Conservation (phyloP, 2,113 vertebrate genomes). For the Charina bottae region DNA sequence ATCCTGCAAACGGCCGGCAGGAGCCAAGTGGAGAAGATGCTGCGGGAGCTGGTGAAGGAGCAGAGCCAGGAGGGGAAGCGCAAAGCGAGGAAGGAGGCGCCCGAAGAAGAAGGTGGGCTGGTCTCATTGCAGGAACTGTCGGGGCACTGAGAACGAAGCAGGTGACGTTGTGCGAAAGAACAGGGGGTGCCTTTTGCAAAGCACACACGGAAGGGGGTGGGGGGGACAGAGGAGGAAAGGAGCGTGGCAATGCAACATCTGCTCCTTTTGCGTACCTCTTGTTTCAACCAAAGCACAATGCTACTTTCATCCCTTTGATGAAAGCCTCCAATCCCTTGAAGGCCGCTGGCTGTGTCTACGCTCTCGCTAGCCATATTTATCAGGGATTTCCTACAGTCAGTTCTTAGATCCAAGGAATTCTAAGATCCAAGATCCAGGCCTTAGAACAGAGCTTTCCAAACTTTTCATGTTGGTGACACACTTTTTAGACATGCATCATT, state of each 20-base stretch:
- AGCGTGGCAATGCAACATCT: too few species aligned
- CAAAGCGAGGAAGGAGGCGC: neutral
- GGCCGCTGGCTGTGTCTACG: neutral
- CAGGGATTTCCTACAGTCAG: neutral
- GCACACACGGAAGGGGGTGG: neutral
- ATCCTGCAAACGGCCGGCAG: conserved; percentile 51
- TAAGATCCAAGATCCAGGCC: too few species aligned
- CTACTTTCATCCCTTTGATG: too few species aligned
- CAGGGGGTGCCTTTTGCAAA: neutral
- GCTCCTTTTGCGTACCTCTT: too few species aligned
- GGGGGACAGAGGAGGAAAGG: neutral
- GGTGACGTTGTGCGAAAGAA: neutral
- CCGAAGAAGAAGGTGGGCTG: conserved; percentile 33
- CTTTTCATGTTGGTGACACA: too few species aligned
- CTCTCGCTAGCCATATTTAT: neutral
- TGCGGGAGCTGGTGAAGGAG: conserved; percentile 54
- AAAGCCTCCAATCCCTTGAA: too few species aligned
- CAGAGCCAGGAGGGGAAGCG: conserved; percentile 39
- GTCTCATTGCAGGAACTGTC: neutral
- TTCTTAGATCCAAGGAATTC: too few species aligned
- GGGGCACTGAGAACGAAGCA: neutral
- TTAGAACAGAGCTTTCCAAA: too few species aligned
- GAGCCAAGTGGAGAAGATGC: conserved; percentile 58
- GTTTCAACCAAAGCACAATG: too few species aligned
- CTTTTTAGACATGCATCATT: too few species aligned